Percentiles rank a stretch among this genome's conserved stretches.
phyloP scores from a whole-genome alignment of 2,797 vertebrate species.

The Amblyraja radiata region DNA sequence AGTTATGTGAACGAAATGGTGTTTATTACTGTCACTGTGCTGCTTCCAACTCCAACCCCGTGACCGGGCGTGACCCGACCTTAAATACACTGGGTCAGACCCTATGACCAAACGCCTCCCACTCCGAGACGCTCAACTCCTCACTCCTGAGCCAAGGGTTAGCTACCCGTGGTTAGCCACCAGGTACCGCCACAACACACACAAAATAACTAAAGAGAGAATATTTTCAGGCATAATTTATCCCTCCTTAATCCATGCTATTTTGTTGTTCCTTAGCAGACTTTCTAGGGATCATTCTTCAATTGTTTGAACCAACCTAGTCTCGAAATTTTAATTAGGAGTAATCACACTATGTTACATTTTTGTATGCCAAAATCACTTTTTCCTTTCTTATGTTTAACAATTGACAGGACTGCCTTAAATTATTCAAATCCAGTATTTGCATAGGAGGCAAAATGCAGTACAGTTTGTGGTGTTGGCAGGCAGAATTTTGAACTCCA shows the following conservation, averaged over 20 bases:
- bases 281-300: neutral
- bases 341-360: neutral
- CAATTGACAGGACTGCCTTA: neutral
- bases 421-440: conserved; percentile 28
- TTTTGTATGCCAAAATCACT: neutral
- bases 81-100: no score
- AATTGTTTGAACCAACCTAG: neutral
- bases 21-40: no score
- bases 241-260: neutral
- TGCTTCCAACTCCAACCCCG: no score
- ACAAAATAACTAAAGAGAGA: neutral
- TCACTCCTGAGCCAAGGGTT: no score
- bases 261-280: neutral
- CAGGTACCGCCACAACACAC: neutral
- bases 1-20: no score
- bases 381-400: neutral
- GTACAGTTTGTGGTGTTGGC: neutral
- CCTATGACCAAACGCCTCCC: no score
- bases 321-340: neutral
- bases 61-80: no score
- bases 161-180: no score
- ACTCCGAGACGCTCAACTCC: no score
- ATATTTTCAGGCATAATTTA: neutral
- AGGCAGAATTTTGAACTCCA: neutral
- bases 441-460: neutral